Evolutionary conservation across 2,113 vertebrate genomes (phyloP).

Genomic region (Neolamprologus devosi): DNA sequence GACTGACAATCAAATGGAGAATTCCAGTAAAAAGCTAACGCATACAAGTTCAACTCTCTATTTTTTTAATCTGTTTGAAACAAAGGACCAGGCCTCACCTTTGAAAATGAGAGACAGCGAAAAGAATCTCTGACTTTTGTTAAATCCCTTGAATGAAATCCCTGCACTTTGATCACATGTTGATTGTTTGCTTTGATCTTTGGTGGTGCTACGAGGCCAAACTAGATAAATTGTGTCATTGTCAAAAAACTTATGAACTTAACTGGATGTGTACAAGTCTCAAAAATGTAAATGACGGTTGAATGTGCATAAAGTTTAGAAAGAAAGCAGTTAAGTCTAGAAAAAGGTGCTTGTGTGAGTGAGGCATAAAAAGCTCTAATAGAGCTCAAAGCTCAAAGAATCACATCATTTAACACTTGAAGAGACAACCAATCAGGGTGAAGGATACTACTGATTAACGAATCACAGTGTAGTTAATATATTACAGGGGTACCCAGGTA

Average conservation of each 20-base stretch:
- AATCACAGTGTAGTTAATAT: not conserved
- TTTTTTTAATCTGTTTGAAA: not conserved
- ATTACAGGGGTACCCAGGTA: not conserved
- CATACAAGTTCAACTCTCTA: not conserved
- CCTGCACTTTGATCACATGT: not conserved
- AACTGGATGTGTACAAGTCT: not conserved
- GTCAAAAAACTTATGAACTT: not conserved
- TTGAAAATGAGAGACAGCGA: not conserved
- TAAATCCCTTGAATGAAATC: rapidly evolving
- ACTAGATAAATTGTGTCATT: rapidly evolving
- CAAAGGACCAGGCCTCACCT: not conserved
- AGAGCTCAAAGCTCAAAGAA: not conserved
- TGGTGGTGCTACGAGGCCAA: not conserved
- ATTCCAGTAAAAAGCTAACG: not conserved
- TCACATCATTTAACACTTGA: not conserved
- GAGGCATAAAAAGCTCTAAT: not conserved
- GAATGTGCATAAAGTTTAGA: not conserved
- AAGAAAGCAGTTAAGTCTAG: not conserved
- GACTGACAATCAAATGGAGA: not conserved
- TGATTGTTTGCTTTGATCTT: not conserved
- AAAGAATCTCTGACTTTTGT: not conserved
- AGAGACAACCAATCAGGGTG: not conserved
- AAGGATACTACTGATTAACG: not conserved
- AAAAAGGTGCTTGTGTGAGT: not conserved
- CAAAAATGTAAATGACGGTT: not conserved